These are phyloP conservation scores for Chaetogeoica ovagalla DNA, from an alignment of 2,888 invertebrate species.

Conservation along the genomic window DNA sequence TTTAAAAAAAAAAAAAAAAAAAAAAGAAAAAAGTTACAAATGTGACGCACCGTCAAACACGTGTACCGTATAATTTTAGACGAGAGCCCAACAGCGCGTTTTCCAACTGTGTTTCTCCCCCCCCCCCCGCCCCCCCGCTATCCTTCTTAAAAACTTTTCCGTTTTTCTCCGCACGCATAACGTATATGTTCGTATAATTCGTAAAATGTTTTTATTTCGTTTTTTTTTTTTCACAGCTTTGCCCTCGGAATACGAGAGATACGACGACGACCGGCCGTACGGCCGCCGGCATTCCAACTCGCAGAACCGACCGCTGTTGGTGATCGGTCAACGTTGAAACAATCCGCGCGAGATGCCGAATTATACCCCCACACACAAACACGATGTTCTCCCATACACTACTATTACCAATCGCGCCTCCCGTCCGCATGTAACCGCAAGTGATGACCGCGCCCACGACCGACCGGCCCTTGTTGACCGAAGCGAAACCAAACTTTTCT, in stretches of 20 bases:
- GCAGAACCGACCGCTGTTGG: slow-evolving; percentile 47
- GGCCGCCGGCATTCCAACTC: slow-evolving; percentile 46
- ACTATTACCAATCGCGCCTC: too few relatives aligned
- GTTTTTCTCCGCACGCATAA: neutral
- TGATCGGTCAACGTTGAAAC: slow-evolving; percentile 52
- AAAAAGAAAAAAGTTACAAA: too few relatives aligned
- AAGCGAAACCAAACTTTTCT: too few relatives aligned
- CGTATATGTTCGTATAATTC: neutral
- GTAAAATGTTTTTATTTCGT: neutral
- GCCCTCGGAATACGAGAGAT: slow-evolving; percentile 50
- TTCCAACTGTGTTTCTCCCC: too few relatives aligned
- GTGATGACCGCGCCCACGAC: too few relatives aligned
- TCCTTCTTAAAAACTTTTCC: neutral
- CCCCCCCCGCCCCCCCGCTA: too few relatives aligned
- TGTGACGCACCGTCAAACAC: too few relatives aligned
- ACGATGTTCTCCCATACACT: neutral
- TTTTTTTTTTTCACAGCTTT: slow-evolving; percentile 39
- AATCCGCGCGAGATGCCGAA: slow-evolving; percentile 49
- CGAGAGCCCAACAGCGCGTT: too few relatives aligned
- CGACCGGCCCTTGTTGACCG: too few relatives aligned
- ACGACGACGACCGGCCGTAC: slow-evolving; percentile 40
- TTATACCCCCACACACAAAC: neutral
- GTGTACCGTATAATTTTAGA: too few relatives aligned
- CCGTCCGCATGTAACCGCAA: too few relatives aligned
- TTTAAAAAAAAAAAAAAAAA: too few relatives aligned